Conservation (phyloP, 2,797 vertebrate genomes). For the Apogon talboti region DNA sequence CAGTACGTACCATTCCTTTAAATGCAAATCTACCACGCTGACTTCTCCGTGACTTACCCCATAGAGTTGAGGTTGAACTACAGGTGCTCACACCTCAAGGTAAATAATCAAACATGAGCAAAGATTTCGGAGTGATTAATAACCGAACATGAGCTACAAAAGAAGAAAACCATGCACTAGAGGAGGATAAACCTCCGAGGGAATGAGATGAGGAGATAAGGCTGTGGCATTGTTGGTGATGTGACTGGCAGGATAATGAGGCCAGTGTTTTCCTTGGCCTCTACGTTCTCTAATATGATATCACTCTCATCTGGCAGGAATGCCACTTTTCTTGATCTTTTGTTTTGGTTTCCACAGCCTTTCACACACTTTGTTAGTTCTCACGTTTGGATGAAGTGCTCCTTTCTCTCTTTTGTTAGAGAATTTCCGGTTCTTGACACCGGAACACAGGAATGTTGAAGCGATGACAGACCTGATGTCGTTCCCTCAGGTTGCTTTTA, state of each 20-base stretch:
- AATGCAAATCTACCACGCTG: too few relatives aligned
- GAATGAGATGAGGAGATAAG: too few relatives aligned
- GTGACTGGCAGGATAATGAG: background rate
- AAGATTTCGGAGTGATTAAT: too few relatives aligned
- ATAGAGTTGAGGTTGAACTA: too few relatives aligned
- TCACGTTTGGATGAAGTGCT: background rate
- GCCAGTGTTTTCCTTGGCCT: background rate
- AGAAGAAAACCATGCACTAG: too few relatives aligned
- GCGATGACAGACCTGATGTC: constrained; percentile 42
- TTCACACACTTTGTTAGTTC: constrained; percentile 29
- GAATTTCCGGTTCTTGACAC: constrained; percentile 42
- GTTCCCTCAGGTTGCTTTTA: constrained; percentile 20
- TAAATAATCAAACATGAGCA: too few relatives aligned
- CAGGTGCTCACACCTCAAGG: too few relatives aligned
- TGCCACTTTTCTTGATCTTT: constrained; percentile 21
- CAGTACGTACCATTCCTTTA: too few relatives aligned
- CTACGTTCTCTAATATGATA: background rate
- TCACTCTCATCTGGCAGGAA: constrained; percentile 17
- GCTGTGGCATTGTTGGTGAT: background rate
- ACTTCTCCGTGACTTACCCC: too few relatives aligned
- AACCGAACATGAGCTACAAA: too few relatives aligned
- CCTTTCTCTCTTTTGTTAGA: constrained; percentile 23
- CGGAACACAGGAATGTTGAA: constrained; percentile 29
- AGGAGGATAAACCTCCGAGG: too few relatives aligned
- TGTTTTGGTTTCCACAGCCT: constrained; percentile 17